Base-by-base conservation (phyloP, 2,113 vertebrate species). In the Rana temporaria region DNA sequence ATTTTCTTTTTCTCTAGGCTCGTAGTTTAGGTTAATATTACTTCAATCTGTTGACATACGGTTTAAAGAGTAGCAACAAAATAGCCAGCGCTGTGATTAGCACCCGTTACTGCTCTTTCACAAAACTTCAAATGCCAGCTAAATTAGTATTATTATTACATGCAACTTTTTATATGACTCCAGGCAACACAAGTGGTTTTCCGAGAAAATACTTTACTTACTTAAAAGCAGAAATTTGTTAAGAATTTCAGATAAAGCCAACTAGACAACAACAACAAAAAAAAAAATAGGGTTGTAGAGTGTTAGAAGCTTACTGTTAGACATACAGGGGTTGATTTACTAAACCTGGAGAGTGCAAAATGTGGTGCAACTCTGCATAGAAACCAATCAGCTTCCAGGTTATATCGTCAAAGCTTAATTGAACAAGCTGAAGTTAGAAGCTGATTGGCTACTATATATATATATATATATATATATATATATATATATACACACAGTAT, bases 131-230 rank as follows among this genome's bases (percentile, higher is more conserved):
- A 85, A 64, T 85, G 59, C 65, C 70, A 81, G 79, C 74, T 4
- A 5, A 4, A 81, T 34, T n/a, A 57, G 7, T 1, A 2, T 6
- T n/a, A 57, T 11, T 1, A 2, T 6, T 1, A 1, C 52, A 70
- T 53, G 78, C 52, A 15, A 26, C 24, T 20, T 60, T 80, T 60
- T 81, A 4, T 70, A 67, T 57, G n/a, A 57, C 70, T 55, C 62
- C 9, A 34, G 80, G 80, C 80, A 38, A 65, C 48, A 56, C 42
- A 26, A 65, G 48, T 67, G 32, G 63, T 68, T 75, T 68, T 20
- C 81, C 81, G 76, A 76, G 63, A 76, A 30, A 76, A 48, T 76
- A n/a, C n/a, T n/a, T n/a, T n/a, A n/a, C n/a, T n/a, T n/a, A n/a
- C n/a, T 42, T 82, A 5, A 20, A 5, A 55, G 16, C 22, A 32